Conservation (phyloP, 2,888 invertebrate species). For the Cremastinae sp. region DNA sequence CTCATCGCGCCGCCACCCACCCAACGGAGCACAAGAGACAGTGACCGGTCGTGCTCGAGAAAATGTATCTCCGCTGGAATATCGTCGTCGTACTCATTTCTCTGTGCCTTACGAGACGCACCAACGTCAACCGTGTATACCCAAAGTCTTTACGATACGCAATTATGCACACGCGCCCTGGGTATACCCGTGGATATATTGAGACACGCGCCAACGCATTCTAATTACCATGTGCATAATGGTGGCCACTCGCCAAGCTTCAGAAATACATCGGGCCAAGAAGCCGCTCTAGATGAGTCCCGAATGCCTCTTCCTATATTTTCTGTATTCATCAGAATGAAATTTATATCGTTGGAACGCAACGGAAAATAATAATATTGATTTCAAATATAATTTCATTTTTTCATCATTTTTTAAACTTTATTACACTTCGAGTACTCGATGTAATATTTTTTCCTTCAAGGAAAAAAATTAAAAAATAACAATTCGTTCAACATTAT, state of each 20-base stretch:
- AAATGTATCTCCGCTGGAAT: slow-evolving; percentile 49
- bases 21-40: slow-evolving; percentile 65
- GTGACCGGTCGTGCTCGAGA: slow-evolving; percentile 41
- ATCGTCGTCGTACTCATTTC: slow-evolving; percentile 40
- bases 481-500: neutral
- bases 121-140: neutral
- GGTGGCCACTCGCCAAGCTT: slow-evolving; percentile 79
- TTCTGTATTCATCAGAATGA: too few species aligned
- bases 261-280: slow-evolving; percentile 78
- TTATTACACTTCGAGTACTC: too few species aligned
- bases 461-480: too few species aligned
- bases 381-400: too few species aligned
- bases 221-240: slow-evolving; percentile 81
- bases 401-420: too few species aligned
- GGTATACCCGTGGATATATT: slow-evolving; percentile 77
- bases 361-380: too few species aligned
- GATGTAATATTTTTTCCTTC: too few species aligned
- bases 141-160: slow-evolving; percentile 4
- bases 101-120: slow-evolving; percentile 19
- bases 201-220: slow-evolving; percentile 80
- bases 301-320: slow-evolving; percentile 54
- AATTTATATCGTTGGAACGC: too few species aligned
- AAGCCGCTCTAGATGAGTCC: slow-evolving; percentile 73
- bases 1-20: slow-evolving; percentile 68
- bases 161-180: slow-evolving; percentile 6